Evolutionary conservation across 2,888 invertebrate genomes (phyloP), one percentile per base, ranked within the genome.

Genomic region (Merodon equestris): DNA sequence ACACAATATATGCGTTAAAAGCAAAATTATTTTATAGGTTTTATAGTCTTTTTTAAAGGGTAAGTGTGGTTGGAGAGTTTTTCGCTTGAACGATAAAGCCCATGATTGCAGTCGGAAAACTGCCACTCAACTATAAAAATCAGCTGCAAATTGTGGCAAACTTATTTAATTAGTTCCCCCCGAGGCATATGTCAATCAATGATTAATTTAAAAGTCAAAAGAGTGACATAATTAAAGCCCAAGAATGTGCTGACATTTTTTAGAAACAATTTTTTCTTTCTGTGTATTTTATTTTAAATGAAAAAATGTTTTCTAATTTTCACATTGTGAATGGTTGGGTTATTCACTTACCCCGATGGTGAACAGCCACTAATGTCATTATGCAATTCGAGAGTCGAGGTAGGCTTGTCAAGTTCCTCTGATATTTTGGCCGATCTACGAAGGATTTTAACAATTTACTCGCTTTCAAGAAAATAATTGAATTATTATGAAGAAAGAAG

Each of bases 361-460:
- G 27, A 73, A 73, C 57, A 17, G 19, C 48, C 34, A n/a, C 42
- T 7, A 0, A 0, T 15, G 0, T 38, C 53, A 14, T 79, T 79
- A 79, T 58, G 73, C 64, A 79, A 79, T 79, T 74, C 79, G 79
- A 79, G 74, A 53, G 47, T 79, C 74, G 74, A 14, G 15, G 1
- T 17, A 2, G 27, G 7, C 7, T 7, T 27, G 27, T 27, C 27
- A 27, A 2, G 2, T 27, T 27, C 27, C 7, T 27, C 7, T 27
- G 27, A 27, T 7, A 4, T 27, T 27, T 27, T 27, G 7, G 3
- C 27, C 27, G 2, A 27, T 45, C 70, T 57, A 5, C 10, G 5
- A 13, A 64, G 40, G 15, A 36, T 36, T 36, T 40, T 9, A 53
- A 4, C 27, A 17, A 38, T 44, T 66, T 13, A 1, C 1, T 4